phyloP scores from a whole-genome alignment of 92 coral and sea anemone species.

The Zoanthus gigantus region DNA sequence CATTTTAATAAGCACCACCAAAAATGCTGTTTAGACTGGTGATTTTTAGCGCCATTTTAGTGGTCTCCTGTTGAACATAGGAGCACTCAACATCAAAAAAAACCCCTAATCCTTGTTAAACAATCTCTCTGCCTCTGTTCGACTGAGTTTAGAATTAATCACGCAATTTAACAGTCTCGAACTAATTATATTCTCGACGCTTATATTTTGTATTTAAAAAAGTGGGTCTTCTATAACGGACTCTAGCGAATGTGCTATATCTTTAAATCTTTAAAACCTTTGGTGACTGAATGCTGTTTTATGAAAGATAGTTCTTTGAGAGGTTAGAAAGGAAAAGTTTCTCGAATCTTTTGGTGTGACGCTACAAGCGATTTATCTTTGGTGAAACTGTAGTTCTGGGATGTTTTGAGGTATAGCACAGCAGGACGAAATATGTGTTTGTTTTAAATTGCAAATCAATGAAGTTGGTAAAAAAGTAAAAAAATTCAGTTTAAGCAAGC shows the following conservation, averaged over 20 bases:
- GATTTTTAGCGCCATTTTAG: background rate
- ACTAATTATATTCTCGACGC: background rate
- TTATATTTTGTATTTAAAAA: background rate
- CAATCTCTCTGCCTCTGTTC: background rate
- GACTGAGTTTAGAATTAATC: slow-evolving; percentile 2
- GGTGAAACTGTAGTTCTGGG: slow-evolving; percentile 39
- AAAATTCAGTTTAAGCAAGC: background rate
- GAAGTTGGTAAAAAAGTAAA: background rate
- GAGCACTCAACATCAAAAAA: slow-evolving; percentile 28
- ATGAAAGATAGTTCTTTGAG: background rate
- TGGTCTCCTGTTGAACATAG: background rate
- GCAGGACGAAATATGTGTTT: slow-evolving; percentile 10
- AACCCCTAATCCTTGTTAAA: background rate
- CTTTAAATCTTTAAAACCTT: slow-evolving; percentile 11
- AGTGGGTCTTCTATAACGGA: background rate
- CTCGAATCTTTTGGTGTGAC: slow-evolving; percentile 57
- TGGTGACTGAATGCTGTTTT: slow-evolving; percentile 8
- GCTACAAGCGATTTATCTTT: slow-evolving; percentile 29
- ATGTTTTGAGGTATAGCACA: slow-evolving; percentile 4
- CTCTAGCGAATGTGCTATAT: background rate
- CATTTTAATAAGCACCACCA: background rate
- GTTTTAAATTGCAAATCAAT: background rate
- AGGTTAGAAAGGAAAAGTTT: slow-evolving; percentile 30
- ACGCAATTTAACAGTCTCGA: background rate
- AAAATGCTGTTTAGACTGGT: background rate